phyloP scores from a whole-genome alignment of 2,113 vertebrate species.

The Dermatemys mawii region DNA sequence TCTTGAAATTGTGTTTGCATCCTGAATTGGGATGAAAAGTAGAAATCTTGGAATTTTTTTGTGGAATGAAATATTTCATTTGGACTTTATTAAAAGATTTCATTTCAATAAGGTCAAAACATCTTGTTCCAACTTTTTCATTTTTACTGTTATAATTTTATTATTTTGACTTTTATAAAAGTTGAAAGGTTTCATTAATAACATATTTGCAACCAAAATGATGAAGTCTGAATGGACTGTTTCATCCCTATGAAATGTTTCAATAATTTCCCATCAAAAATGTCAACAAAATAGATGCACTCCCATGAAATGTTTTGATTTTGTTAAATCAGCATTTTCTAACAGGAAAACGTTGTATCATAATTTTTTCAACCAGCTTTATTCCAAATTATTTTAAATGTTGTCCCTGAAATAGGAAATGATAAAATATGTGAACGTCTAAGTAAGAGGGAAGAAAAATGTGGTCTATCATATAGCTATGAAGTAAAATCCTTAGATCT shows the following conservation, averaged over 20 bases:
- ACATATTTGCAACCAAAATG: neutral
- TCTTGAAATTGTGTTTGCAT: neutral
- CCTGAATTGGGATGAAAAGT: neutral
- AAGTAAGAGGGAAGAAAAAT: neutral
- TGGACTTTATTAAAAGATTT: neutral
- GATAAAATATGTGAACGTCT: neutral
- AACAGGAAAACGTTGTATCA: neutral
- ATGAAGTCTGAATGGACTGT: neutral
- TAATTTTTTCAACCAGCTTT: neutral
- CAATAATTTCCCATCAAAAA: neutral
- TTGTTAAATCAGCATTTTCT: neutral
- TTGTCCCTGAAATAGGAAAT: neutral
- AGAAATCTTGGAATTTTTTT: neutral
- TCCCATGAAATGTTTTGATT: neutral
- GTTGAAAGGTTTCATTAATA: neutral
- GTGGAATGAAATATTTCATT: neutral
- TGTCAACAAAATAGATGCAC: neutral
- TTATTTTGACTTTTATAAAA: neutral
- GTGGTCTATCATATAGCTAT: neutral
- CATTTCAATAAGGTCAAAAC: neutral
- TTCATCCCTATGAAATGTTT: neutral
- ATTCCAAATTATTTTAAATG: neutral
- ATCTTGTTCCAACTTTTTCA: neutral
- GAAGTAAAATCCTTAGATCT: neutral
- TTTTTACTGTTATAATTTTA: neutral